Evolutionary conservation across 2,888 invertebrate species (phyloP), one percentile per base, ranked within the genome.

Genomic region (Dascillus cervinus): DNA sequence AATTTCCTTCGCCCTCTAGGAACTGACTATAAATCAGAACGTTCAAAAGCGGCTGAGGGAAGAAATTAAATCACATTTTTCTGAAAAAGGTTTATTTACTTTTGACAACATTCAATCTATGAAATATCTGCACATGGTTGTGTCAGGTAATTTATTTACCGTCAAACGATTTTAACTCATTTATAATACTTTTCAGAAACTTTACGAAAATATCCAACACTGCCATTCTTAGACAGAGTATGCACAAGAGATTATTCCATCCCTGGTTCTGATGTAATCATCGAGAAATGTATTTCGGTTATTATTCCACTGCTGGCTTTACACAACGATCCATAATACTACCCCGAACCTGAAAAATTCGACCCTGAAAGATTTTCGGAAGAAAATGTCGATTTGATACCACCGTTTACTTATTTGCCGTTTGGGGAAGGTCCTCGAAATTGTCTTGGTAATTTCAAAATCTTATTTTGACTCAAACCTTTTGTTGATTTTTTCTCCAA

Each of bases 41-140:
- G n/a, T n/a, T n/a, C n/a, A n/a, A n/a, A n/a, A n/a, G n/a, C n/a
- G n/a, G n/a, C n/a, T n/a, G n/a, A n/a, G n/a, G n/a, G 29, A 56
- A 3, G 72, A 75, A 52, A 60, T 73, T 12, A 39, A 50, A 1
- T 31, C 43, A 1, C 42, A 52, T 5, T 38, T 66, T 11, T 43
- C 53, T 3, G 52, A 56, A 12, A 50, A 59, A 2, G 65, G 62
- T 0, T n/a, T n/a, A n/a, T 25, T 72, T 1, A 65, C 62, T 3
- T 71, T 66, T 35, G 70, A 73, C 4, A 50, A 58, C 1, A 23
- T 73, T 2, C 59, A 61, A 21, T 64, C 69, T 13, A 65, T 74
- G 68, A 57, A 59, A 6, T 73, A 71, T 41, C 47, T 74, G 43
- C 69, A 72, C 28, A 66, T 65, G 56, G 69, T 70, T 1, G 46